Conservation (phyloP, 2,888 invertebrate genomes). For the Campopleginae sp. region DNA sequence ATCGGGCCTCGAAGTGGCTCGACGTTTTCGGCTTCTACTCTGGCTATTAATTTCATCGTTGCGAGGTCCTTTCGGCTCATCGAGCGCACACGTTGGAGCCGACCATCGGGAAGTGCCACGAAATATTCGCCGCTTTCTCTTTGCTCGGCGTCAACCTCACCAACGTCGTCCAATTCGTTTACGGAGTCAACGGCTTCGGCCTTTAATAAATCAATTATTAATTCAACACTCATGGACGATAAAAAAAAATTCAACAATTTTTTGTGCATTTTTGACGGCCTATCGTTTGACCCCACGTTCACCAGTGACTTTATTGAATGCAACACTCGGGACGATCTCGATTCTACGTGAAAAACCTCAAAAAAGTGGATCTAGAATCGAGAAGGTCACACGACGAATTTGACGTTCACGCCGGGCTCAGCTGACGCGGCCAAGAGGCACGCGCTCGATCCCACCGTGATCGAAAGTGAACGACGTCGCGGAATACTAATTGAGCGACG, state of each 20-base stretch:
- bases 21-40: conserved; percentile 87
- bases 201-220: conserved; percentile 64
- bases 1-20: conserved; percentile 88
- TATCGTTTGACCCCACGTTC: background rate
- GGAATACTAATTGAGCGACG: conserved; percentile 72
- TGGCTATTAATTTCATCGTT: conserved; percentile 88
- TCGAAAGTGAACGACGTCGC: conserved; percentile 77
- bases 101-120: conserved; percentile 87
- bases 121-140: conserved; percentile 86
- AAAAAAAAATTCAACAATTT: background rate
- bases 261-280: background rate
- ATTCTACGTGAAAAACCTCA: background rate
- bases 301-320: background rate
- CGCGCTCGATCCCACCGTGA: conserved; percentile 70
- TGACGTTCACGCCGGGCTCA: conserved; percentile 45
- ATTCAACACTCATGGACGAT: background rate
- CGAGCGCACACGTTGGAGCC: conserved; percentile 88
- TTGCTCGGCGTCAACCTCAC: conserved; percentile 77
- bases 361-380: background rate
- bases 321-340: background rate
- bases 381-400: conserved; percentile 57
- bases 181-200: conserved; percentile 78
- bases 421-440: conserved; percentile 23
- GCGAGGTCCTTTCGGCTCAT: conserved; percentile 85
- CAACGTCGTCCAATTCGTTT: conserved; percentile 80